Evolutionary conservation across 2,888 invertebrate genomes (phyloP), one percentile per base, ranked within the genome.

Genomic region (Nomada hirtipes): DNA sequence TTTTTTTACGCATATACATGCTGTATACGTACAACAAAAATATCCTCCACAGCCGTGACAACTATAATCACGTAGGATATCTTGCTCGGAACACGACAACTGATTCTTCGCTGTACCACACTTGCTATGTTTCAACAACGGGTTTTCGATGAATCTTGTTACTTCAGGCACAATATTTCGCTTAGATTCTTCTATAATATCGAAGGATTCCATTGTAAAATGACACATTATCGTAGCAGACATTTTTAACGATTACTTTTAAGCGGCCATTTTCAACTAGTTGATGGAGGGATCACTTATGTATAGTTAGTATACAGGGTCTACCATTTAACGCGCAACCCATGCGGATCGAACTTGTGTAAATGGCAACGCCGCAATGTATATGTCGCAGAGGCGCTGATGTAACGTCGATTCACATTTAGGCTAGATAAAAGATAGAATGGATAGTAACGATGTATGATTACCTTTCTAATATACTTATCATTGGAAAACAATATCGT

Each of bases 181-280:
- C 74, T 85, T 85, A 71, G 86, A 85, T 79, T 88, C 84, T 65
- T 69, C 86, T 82, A 65, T 79, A 80, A 86, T 89, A 85, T 74
- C 82, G 77, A 86, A 79, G 84, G 89, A 89, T 90, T 91, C 91
- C 91, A 91, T 92, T 80, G 92, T 91, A 91, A 85, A 79, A 65
- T 79, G 69, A 79, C 85, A 89, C 89, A 90, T 91, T 88, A 88
- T 91, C 82, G 61, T 44, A 83, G 52, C 77, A 89, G 64, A 82
- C 82, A 89, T 88, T 75, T 47, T 76, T 70, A 65, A 70, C 82
- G 53, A 85, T 64, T 82, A 87, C 87, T 88, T 87, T 91, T 77
- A 92, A 88, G 91, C 92, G 85, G 92, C 92, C 92, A 92, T 92
- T 89, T 92, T 92, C 86, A 89, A 83, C 83, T 87, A 23, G 52